Base-by-base conservation (phyloP, 2,888 invertebrate genomes). In the Trichogramma evanescens region DNA sequence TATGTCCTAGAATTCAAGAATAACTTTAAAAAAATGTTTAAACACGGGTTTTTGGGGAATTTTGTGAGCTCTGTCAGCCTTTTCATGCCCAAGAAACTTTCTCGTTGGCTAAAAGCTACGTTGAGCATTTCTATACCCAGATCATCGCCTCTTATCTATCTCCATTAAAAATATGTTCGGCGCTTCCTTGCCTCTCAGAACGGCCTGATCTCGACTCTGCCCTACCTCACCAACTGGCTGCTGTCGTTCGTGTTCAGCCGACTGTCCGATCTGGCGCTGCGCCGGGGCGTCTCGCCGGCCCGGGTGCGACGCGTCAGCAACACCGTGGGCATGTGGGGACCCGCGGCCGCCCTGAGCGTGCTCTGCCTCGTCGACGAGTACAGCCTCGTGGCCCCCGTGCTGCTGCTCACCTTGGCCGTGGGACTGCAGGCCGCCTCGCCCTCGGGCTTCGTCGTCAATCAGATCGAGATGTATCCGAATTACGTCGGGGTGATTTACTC, bases 161-260 rank as follows among this genome's bases (percentile, higher is more conserved):
- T 13, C 13, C 9, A 3, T 51, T 41, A 7, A 39, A 50, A 9
- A 40, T 5, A 40, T 9, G 40, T 41, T 51, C 39, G 0, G 7
- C 38, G 38, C n/a, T 40, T 41, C 7, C 39, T 50, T 57, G 54
- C 63, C 50, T 46, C 58, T 65, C 63, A 81, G 67, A 82, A 81
- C 66, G 82, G 82, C 0, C 40, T 78, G 9, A 72, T 82, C 6
- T 82, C 84, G 1, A 81, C 83, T 0, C 66, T 84, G 7, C 84
- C 84, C 1, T 84, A 83, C 68, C 72, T 84, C 13, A 76, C 74
- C 1, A 82, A 82, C 80, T 82, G 82, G 75, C 50, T 83, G 0
- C 67, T 83, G 10, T 81, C 82, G 54, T 75, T 82, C 53, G 73
- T 80, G 7, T 74, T 80, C 1, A 82, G 82, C 52, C 81, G 80